These are phyloP conservation scores for Diplazon laetatorius DNA, from an alignment of 2,888 invertebrate genomes.

Conservation along the genomic window DNA sequence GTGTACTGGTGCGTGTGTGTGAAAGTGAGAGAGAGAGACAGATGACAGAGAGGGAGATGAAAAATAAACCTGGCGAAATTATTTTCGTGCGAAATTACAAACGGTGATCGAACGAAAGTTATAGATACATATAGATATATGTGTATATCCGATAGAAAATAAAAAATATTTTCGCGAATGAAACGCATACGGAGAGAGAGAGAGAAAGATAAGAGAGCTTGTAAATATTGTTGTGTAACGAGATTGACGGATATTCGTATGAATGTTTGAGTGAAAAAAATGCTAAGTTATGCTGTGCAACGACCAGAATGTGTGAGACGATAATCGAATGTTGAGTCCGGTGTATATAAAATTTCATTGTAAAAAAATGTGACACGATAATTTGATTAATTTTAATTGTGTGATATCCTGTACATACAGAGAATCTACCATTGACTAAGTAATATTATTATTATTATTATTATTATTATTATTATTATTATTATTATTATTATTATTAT, in stretches of 20 bases:
- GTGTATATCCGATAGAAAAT: too few relatives aligned
- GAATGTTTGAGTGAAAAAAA: conserved; percentile 20
- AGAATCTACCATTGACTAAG: conserved; percentile 68
- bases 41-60: not conserved
- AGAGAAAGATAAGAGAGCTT: conserved; percentile 50
- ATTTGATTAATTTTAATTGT: conserved; percentile 70
- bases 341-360: conserved; percentile 68
- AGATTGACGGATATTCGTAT: conserved; percentile 32
- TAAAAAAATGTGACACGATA: conserved; percentile 75
- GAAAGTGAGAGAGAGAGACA: conserved; percentile 23
- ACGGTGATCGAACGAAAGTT: conserved; percentile 26
- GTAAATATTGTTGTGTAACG: conserved; percentile 46
- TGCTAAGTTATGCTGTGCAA: conserved; percentile 43
- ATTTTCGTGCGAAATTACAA: conserved; percentile 50
- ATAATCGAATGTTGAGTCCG: conserved; percentile 22
- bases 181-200: conserved; percentile 46
- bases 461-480: conserved; percentile 68
- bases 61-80: conserved; percentile 36
- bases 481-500: conserved; percentile 39
- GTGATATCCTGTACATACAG: conserved; percentile 80
- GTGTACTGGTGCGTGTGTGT: conserved; percentile 21
- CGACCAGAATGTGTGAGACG: conserved; percentile 26
- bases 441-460: conserved; percentile 76
- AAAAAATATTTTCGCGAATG: conserved; percentile 58
- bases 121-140: conserved; percentile 20